phyloP scores from a whole-genome alignment of 2,888 invertebrate species.

The Rhagophthalmus giganteus region DNA sequence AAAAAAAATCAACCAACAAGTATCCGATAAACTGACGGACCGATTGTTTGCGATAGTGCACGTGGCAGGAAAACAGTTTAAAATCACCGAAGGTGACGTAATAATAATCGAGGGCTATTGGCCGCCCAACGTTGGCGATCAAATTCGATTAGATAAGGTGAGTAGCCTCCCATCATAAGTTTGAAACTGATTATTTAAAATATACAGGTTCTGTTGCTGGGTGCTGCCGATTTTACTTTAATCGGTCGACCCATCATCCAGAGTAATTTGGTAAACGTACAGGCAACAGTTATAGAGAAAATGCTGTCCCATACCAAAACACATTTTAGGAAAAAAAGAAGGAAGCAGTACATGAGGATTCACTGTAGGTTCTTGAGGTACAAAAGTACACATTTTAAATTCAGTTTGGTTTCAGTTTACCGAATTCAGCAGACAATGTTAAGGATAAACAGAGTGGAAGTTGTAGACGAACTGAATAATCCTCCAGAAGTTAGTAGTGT shows the following conservation, averaged over 20 bases:
- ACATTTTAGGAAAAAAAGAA: conserved; percentile 72
- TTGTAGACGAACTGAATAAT: conserved; percentile 54
- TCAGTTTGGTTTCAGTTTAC: conserved; percentile 56
- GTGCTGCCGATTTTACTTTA: conserved; percentile 77
- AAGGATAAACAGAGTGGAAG: conserved; percentile 73
- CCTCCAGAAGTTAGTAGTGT: conserved; percentile 50
- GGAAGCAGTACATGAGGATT: conserved; percentile 77
- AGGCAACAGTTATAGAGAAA: conserved; percentile 83
- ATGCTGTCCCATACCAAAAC: conserved; percentile 79
- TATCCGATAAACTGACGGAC: conserved; percentile 58
- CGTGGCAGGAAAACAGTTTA: conserved; percentile 80
- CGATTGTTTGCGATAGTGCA: conserved; percentile 82
- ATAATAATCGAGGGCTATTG: conserved; percentile 81
- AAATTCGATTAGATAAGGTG: conserved; percentile 79
- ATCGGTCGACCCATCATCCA: conserved; percentile 80
- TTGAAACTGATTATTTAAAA: too few species aligned
- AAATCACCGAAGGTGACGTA: conserved; percentile 83
- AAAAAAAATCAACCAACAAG: conserved; percentile 65
- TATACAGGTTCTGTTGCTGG: conserved; percentile 69
- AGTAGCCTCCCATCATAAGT: too few species aligned
- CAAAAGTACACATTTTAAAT: too few species aligned
- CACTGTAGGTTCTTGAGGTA: conserved; percentile 69
- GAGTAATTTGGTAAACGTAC: conserved; percentile 70
- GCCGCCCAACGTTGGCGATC: conserved; percentile 80
- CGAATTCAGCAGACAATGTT: conserved; percentile 72